Percentiles rank a stretch among this genome's conserved stretches.
phyloP scores from a whole-genome alignment of 1,140 invertebrate genomes.

The Argopecten irradians region DNA sequence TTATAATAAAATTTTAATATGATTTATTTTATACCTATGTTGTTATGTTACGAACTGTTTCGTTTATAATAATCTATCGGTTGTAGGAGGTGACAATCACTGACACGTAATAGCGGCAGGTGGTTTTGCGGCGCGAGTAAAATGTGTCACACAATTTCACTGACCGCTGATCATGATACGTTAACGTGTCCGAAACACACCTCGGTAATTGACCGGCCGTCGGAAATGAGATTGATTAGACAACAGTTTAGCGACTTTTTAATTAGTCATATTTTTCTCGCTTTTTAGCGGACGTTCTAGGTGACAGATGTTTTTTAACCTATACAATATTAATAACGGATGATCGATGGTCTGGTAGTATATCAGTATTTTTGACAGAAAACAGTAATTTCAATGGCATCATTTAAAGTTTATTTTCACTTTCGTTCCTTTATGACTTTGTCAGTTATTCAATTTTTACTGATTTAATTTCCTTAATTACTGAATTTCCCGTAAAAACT shows the following conservation, averaged over 20 bases:
- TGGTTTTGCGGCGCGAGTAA: not conserved
- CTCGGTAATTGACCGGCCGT: not conserved
- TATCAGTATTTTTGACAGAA: too few relatives aligned
- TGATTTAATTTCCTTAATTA: too few relatives aligned
- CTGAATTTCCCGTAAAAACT: too few relatives aligned
- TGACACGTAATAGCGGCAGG: too few relatives aligned
- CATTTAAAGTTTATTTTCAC: too few relatives aligned
- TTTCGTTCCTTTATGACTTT: too few relatives aligned
- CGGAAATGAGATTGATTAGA: not conserved
- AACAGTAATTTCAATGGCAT: too few relatives aligned
- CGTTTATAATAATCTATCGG: not conserved
- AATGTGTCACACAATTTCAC: not conserved
- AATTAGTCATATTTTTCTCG: not conserved
- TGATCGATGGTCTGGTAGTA: not conserved
- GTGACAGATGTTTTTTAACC: not conserved
- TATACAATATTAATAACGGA: not conserved
- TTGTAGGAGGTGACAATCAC: not conserved
- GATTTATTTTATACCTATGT: not conserved
- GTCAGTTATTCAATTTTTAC: too few relatives aligned
- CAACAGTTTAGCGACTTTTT: not conserved
- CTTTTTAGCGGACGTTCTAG: not conserved
- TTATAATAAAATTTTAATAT: constrained; percentile 13
- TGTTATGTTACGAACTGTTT: not conserved
- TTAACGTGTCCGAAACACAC: not conserved
- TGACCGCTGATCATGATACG: not conserved